Conservation (phyloP, 2,113 vertebrate species). For the Aspiorhynchus laticeps region DNA sequence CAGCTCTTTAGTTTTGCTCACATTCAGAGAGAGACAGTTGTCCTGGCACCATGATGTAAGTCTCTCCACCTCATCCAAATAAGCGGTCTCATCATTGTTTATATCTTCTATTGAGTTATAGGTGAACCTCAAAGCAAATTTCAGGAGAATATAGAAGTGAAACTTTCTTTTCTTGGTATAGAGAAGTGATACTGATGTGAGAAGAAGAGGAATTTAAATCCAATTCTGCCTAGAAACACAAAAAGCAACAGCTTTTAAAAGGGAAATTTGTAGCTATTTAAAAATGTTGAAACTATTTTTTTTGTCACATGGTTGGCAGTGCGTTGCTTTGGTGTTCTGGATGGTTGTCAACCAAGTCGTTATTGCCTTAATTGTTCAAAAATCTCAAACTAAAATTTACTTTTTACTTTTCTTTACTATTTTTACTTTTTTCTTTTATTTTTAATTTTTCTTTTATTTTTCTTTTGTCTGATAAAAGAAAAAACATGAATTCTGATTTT, state of each 20-base stretch:
- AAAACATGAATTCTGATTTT: not conserved
- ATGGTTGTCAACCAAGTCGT: not conserved
- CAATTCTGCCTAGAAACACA: not conserved
- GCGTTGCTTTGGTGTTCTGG: not conserved
- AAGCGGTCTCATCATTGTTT: too few species aligned
- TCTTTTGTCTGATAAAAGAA: not conserved
- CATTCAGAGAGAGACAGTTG: too few species aligned
- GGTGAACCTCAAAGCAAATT: not conserved
- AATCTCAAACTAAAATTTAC: not conserved
- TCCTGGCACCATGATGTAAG: too few species aligned
- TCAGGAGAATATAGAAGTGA: conserved; percentile 13
- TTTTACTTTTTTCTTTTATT: too few species aligned
- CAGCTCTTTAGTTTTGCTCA: too few species aligned
- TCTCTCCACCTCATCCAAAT: too few species aligned
- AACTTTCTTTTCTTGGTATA: not conserved
- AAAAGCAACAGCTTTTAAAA: not conserved
- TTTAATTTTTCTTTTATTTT: too few species aligned
- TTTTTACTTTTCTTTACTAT: too few species aligned
- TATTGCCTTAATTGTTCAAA: not conserved
- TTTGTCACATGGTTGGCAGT: not conserved
- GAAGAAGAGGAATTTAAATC: not conserved
- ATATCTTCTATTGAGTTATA: not conserved
- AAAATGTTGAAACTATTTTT: not conserved
- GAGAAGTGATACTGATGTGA: conserved; percentile 33
- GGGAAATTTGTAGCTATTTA: not conserved